Evolutionary conservation across 2,797 vertebrate genomes (phyloP).

Genomic region (Huso huso): DNA sequence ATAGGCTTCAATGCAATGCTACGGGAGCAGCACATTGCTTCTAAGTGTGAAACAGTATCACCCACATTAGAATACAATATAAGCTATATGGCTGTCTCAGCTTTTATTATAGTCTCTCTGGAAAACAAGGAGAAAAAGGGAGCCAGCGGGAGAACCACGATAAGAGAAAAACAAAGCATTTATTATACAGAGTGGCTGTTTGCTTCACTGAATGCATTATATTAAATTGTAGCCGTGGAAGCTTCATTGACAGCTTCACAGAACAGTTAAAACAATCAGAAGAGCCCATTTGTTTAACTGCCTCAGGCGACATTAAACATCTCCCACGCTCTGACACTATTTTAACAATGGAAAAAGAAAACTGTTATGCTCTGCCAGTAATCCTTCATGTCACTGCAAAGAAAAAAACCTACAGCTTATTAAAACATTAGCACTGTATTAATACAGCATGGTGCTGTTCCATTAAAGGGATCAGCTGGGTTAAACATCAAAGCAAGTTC

Average conservation of each 20-base stretch:
- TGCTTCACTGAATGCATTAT: background rate
- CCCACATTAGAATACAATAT: background rate
- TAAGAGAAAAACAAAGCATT: constrained; percentile 4
- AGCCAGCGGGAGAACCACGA: background rate
- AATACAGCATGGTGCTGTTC: background rate
- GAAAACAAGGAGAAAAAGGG: background rate
- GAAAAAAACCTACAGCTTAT: background rate
- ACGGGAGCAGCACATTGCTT: too few relatives aligned
- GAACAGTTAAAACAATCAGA: background rate
- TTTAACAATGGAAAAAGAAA: background rate
- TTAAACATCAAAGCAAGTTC: background rate
- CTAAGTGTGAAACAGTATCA: too few relatives aligned
- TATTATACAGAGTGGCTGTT: background rate
- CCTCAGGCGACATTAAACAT: background rate
- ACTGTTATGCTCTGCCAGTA: background rate
- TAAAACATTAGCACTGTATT: background rate
- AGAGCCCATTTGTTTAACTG: background rate
- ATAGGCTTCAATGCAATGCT: too few relatives aligned
- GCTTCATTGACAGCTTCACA: background rate
- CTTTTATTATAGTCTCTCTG: background rate
- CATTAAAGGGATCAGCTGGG: background rate
- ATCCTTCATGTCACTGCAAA: background rate
- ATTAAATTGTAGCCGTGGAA: background rate
- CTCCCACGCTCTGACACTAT: constrained; percentile 1
- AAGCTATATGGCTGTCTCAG: background rate